Percentiles rank a stretch among this genome's conserved stretches.
Conservation (phyloP, 2,797 vertebrate genomes). For the Remorina albescens region DNA sequence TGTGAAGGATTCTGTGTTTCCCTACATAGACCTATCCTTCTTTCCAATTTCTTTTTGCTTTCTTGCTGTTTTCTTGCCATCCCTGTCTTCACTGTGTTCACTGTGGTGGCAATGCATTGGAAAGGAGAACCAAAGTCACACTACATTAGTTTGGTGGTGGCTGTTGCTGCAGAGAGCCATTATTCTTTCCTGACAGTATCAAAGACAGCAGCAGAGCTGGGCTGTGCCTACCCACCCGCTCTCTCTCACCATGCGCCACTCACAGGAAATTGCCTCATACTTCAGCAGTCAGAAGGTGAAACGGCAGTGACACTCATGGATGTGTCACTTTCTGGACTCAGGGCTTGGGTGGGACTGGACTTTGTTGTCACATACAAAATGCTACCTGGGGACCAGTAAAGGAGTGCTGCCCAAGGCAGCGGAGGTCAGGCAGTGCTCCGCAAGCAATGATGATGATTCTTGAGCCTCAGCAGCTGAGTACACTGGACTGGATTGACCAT, state of each 20-base stretch:
- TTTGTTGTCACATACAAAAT: constrained; percentile 79
- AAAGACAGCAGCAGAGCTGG: constrained; percentile 81
- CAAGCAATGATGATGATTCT: constrained; percentile 27
- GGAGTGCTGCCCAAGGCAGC: constrained; percentile 59
- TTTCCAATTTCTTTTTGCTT: constrained; percentile 49
- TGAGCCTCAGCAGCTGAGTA: constrained; percentile 7
- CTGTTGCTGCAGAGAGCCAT: constrained; percentile 84
- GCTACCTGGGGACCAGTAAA: constrained; percentile 75
- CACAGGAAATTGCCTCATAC: constrained; percentile 90
- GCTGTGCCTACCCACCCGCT: constrained; percentile 62
- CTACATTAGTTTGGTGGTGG: constrained; percentile 85
- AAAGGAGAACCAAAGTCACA: constrained; percentile 87
- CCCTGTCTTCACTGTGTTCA: constrained; percentile 69
- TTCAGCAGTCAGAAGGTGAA: constrained; percentile 87
- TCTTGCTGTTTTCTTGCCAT: constrained; percentile 66
- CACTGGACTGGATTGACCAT: constrained; percentile 9
- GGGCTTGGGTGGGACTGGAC: constrained; percentile 82
- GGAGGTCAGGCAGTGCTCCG: constrained; percentile 41
- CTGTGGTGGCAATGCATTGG: constrained; percentile 80
- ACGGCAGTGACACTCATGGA: constrained; percentile 82
- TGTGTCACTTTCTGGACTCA: constrained; percentile 84
- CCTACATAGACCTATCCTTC: constrained; percentile 34
- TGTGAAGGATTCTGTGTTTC: constrained; percentile 55
- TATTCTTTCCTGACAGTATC: constrained; percentile 88
- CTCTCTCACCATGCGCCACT: constrained; percentile 79